These are phyloP conservation scores for Pammene aurita DNA, from an alignment of 2,888 invertebrate species.

Conservation along the genomic window DNA sequence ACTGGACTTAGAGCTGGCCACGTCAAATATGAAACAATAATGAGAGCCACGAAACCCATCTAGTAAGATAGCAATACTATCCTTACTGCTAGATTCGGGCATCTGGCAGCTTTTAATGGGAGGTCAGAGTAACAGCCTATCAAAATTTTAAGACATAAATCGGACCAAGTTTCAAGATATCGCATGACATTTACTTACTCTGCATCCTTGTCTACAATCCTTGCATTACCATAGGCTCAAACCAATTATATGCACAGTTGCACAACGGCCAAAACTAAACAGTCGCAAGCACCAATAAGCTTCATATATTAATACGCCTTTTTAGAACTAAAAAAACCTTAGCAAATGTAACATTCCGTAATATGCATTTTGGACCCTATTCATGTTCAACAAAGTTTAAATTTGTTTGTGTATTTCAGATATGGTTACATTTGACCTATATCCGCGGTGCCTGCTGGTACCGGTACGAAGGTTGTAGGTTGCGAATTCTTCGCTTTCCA, in stretches of 20 bases:
- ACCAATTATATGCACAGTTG: conserved; percentile 9
- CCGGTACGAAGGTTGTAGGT: conserved; percentile 48
- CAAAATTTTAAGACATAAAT: neutral
- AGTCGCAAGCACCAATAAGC: neutral
- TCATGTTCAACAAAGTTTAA: neutral
- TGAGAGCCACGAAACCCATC: too few relatives aligned
- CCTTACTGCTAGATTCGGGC: too few relatives aligned
- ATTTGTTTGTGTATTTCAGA: neutral
- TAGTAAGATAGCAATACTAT: too few relatives aligned
- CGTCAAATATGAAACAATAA: too few relatives aligned
- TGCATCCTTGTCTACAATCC: neutral
- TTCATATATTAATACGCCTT: neutral
- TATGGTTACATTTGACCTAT: conserved; percentile 63
- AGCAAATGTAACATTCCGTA: neutral
- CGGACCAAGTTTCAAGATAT: conserved; percentile 3
- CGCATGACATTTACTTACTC: conserved; percentile 4
- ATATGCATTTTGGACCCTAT: neutral
- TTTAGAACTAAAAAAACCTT: neutral
- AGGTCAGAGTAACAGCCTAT: too few relatives aligned
- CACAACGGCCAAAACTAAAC: neutral
- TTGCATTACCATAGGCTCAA: conserved; percentile 18
- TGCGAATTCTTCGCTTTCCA: conserved; percentile 60
- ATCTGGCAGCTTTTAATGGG: too few relatives aligned
- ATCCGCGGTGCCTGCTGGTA: conserved; percentile 60
- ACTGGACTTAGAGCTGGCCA: too few relatives aligned